These are phyloP conservation scores for Zaprionus tsacasi DNA, from an alignment of 1,140 invertebrate species.

Conservation along the genomic window DNA sequence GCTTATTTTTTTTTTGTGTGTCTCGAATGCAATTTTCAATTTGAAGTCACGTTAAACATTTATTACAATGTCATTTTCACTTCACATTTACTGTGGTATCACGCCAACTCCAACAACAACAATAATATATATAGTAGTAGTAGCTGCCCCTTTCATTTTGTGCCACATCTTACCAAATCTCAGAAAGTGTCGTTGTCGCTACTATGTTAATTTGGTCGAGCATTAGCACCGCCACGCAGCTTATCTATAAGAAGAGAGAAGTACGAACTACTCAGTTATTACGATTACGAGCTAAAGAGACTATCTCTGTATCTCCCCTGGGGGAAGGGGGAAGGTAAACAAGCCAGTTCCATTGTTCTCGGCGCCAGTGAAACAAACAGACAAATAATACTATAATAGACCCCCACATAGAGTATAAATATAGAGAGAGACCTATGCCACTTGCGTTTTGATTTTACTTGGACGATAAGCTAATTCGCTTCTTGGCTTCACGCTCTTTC, in stretches of 20 bases:
- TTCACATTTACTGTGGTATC: conserved; percentile 48
- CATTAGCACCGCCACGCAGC: conserved; percentile 33
- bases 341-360: conserved; percentile 42
- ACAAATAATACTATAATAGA: conserved; percentile 12
- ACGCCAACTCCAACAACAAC: conserved; percentile 36
- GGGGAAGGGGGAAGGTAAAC: conserved; percentile 30
- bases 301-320: not conserved
- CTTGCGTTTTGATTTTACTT: conserved; percentile 52
- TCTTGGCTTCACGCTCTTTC: conserved; percentile 41
- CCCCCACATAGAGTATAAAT: not conserved
- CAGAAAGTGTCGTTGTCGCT: conserved; percentile 38
- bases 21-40: conserved; percentile 55
- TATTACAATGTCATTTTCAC: conserved; percentile 67
- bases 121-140: conserved; percentile 25
- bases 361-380: not conserved
- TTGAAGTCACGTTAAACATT: conserved; percentile 70
- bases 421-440: conserved; percentile 19
- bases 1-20: not conserved
- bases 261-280: conserved; percentile 34
- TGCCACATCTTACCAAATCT: conserved; percentile 44
- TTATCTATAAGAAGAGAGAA: conserved; percentile 31
- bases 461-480: conserved; percentile 62
- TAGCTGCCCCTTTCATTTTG: conserved; percentile 22
- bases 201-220: conserved; percentile 43
- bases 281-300: conserved; percentile 3